A percentile compares a stretch with the other conserved stretches of the same genome.
phyloP scores from a whole-genome alignment of 1,140 invertebrate species.

The Agrypnia vestita region DNA sequence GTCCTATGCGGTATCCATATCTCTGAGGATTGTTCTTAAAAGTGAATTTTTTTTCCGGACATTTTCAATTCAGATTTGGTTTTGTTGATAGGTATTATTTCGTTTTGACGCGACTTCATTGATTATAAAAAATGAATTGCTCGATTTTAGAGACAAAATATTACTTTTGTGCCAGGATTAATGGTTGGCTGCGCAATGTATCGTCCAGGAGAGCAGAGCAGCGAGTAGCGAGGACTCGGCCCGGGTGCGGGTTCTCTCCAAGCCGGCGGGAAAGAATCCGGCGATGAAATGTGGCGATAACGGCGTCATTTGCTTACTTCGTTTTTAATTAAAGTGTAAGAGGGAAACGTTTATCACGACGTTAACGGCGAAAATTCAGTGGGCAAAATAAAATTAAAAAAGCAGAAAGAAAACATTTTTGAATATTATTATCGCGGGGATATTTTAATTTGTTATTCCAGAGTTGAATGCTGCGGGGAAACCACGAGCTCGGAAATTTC shows the following conservation, averaged over 20 bases:
- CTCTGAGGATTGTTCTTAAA: too few relatives aligned
- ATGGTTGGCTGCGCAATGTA: not conserved
- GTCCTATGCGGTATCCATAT: too few relatives aligned
- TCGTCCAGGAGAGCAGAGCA: not conserved
- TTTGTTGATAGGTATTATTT: too few relatives aligned
- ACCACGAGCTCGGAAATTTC: slow-evolving; percentile 26
- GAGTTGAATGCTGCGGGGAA: slow-evolving; percentile 35
- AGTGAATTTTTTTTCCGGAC: too few relatives aligned
- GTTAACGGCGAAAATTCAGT: slow-evolving; percentile 59
- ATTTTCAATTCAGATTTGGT: too few relatives aligned
- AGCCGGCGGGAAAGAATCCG: slow-evolving; percentile 51
- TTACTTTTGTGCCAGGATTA: too few relatives aligned
- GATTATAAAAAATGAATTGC: too few relatives aligned
- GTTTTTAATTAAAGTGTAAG: slow-evolving; percentile 62
- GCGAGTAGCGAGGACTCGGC: slow-evolving; percentile 11
- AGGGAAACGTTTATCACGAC: slow-evolving; percentile 60
- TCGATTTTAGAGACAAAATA: too few relatives aligned
- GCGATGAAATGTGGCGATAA: slow-evolving; percentile 61
- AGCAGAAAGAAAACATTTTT: slow-evolving; percentile 61
- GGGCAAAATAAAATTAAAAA: slow-evolving; percentile 48
- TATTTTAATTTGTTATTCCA: slow-evolving; percentile 55
- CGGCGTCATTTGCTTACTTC: slow-evolving; percentile 61
- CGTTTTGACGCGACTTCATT: too few relatives aligned
- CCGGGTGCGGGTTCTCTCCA: slow-evolving; percentile 32
- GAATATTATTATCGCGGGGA: slow-evolving; percentile 60